Conservation (phyloP, 2,797 vertebrate species). For the Mus spretus region DNA sequence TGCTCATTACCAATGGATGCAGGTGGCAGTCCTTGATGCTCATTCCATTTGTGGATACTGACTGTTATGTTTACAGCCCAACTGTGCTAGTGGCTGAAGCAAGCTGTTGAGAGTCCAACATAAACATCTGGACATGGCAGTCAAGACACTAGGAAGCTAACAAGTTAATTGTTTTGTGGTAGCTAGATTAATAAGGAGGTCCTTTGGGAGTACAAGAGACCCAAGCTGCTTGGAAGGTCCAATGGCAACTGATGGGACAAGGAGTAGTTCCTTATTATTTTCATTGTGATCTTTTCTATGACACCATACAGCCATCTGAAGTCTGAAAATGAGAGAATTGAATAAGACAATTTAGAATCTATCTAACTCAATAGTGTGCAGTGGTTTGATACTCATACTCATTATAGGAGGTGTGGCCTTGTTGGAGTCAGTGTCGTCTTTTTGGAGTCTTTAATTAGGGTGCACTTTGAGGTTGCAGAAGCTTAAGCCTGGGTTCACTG, state of each 20-base stretch:
- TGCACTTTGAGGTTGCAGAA: not conserved
- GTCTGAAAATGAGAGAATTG: not conserved
- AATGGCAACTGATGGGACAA: not conserved
- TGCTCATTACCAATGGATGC: not conserved
- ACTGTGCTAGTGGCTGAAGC: not conserved
- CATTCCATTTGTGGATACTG: not conserved
- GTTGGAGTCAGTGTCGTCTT: not conserved
- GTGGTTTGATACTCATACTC: not conserved
- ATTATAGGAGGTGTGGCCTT: not conserved
- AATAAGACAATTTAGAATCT: constrained; percentile 30
- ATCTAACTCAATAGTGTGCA: not conserved
- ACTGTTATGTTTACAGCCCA: too few relatives aligned
- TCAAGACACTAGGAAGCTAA: not conserved
- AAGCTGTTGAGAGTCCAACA: not conserved
- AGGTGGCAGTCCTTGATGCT: not conserved
- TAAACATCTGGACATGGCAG: not conserved
- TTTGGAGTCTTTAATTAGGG: not conserved
- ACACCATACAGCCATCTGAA: not conserved
- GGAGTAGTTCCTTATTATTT: not conserved
- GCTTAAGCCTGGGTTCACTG: not conserved
- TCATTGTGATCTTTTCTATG: not conserved
- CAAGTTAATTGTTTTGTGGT: not conserved
- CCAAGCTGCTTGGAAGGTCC: not conserved
- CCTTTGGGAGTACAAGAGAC: not conserved
- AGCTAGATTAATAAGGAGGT: not conserved